phyloP scores from a whole-genome alignment of 2,888 invertebrate genomes.

The Seira ritae region DNA sequence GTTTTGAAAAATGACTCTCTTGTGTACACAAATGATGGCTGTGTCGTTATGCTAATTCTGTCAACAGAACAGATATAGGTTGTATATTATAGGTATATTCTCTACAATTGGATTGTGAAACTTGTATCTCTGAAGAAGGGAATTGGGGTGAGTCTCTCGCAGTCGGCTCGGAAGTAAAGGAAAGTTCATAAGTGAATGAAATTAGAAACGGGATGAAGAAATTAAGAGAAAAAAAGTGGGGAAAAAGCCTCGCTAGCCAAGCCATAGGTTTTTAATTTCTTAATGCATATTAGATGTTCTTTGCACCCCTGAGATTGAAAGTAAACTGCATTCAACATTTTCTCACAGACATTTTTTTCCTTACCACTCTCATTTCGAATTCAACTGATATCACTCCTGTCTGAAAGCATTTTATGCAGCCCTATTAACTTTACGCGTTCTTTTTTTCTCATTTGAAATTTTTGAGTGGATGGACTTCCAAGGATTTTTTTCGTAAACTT shows the following conservation, averaged over 20 bases:
- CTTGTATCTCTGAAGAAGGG: conserved; percentile 31
- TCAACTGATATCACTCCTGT: background rate
- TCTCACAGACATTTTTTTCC: conserved; percentile 15
- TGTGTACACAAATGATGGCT: conserved; percentile 60
- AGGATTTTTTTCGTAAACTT: too few species aligned
- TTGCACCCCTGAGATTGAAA: conserved; percentile 64
- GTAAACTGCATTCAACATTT: conserved; percentile 23
- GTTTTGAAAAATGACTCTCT: conserved; percentile 69
- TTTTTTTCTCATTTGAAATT: too few species aligned
- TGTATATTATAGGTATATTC: conserved; percentile 6
- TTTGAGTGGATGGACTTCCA: too few species aligned
- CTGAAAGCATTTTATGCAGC: too few species aligned
- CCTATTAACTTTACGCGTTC: too few species aligned
- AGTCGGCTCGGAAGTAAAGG: conserved; percentile 28
- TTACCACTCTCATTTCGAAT: conserved; percentile 12
- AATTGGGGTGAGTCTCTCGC: background rate
- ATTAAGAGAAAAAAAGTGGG: conserved; percentile 29
- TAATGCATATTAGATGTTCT: conserved; percentile 64
- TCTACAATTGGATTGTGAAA: conserved; percentile 40
- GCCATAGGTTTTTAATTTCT: conserved; percentile 31
- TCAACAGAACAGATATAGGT: conserved; percentile 59
- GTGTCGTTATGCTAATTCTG: conserved; percentile 70
- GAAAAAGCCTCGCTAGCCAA: conserved; percentile 23
- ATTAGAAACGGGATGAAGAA: conserved; percentile 43
- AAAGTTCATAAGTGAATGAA: conserved; percentile 52